Evolutionary conservation across 1,140 invertebrate genomes (phyloP), one percentile per base, ranked within the genome.

Genomic region (Pseudomyrmex gracilis): DNA sequence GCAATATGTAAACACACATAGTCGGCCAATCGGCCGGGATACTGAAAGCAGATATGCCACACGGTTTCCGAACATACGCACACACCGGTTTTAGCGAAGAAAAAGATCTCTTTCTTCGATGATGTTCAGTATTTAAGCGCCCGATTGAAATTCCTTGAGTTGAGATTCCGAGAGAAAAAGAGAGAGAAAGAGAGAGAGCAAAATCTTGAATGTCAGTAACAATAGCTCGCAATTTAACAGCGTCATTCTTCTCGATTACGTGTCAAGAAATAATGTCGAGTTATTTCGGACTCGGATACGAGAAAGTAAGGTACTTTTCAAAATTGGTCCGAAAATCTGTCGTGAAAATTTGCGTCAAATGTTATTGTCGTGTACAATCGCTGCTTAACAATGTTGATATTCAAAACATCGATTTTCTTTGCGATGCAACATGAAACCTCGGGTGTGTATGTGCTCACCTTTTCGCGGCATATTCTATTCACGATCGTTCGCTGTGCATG

Each of bases 1-100:
- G 34, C 20, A 22, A 20, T 43, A 3, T 66, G 63, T 70, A 86
- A 85, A 80, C 85, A 85, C 85, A 85, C 64, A 51, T 77, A 67
- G 73, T 80, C 61, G 63, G 34, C 82, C 60, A 63, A 55, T 82
- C 47, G 78, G 45, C 57, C 24, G 20, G 7, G 13, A n/a, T 45
- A 53, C 15, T 45, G 64, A n/a, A 45, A 58, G 20, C 10, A 45
- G 76, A 70, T 68, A 66, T 34, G 17, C 15, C 12, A 45, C n/a
- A 47, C 47, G 60, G 43, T 80, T 64, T 66, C 15, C 51, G 17
- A 66, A 70, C 1, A 10, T 13, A 58, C 17, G 34, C 34, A 34
- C 34, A 34, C 34, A n/a, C n/a, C n/a, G 34, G 0, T 47, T 15
- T 8, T 15, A 2, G 3, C 13, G 43, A 24, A 60, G 20, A 12